These are phyloP conservation scores for Haemorhous mexicanus DNA, from an alignment of 2,113 vertebrate genomes.

Conservation along the genomic window DNA sequence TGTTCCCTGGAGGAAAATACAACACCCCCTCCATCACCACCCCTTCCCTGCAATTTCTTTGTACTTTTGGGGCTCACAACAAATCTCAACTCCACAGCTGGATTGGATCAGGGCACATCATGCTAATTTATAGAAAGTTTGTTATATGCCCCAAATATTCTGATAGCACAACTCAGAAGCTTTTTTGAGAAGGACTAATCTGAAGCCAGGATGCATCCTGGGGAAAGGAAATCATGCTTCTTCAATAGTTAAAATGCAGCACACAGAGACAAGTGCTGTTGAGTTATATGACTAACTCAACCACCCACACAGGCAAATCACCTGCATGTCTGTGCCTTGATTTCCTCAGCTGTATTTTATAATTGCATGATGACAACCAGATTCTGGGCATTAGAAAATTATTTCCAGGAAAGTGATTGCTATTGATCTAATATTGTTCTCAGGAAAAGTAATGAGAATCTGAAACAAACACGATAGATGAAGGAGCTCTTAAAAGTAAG, in stretches of 20 bases:
- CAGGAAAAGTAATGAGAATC: not conserved
- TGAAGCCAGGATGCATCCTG: not conserved
- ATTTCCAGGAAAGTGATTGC: not conserved
- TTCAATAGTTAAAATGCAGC: not conserved
- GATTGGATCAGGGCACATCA: not conserved
- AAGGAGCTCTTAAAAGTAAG: not conserved
- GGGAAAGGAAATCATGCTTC: not conserved
- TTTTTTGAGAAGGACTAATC: not conserved
- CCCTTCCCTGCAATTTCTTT: not conserved
- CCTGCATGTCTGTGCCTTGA: not conserved
- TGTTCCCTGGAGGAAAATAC: not conserved
- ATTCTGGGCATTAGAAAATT: not conserved
- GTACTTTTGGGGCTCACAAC: not conserved
- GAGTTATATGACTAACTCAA: not conserved
- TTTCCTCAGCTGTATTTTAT: not conserved
- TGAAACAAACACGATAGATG: not conserved
- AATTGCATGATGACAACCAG: not conserved
- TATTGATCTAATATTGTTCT: not conserved
- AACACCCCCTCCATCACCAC: not conserved
- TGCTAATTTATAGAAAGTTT: not conserved
- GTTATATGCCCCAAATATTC: not conserved
- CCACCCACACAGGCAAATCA: not conserved
- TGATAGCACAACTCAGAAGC: not conserved
- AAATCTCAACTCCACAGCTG: not conserved
- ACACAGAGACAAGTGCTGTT: rapidly evolving